These are phyloP conservation scores for Craterocephalus amniculus DNA, from an alignment of 2,797 vertebrate species.

Conservation along the genomic window DNA sequence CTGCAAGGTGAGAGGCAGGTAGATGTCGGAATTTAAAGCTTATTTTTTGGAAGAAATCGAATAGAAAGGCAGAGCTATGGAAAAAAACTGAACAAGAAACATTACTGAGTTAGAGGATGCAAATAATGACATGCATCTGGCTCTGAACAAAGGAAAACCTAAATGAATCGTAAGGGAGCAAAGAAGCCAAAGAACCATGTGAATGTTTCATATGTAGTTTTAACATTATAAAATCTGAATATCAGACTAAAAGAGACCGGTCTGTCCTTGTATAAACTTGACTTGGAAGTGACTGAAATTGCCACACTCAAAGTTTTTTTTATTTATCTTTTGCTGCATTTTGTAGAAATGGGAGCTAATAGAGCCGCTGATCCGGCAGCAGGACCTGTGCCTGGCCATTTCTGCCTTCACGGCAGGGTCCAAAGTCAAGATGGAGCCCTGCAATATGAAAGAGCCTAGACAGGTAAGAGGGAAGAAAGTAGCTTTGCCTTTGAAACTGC, in stretches of 20 bases:
- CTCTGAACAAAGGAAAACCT: not conserved
- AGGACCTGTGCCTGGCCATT: constrained; percentile 92
- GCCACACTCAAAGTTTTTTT: not conserved
- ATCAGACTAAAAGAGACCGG: not conserved
- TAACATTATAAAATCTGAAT: not conserved
- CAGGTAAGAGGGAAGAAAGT: constrained; percentile 82
- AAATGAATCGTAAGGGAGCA: not conserved
- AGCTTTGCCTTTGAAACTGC: not conserved
- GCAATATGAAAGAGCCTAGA: constrained; percentile 92
- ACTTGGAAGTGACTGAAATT: no score
- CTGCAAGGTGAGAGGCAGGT: no score
- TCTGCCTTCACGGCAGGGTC: constrained; percentile 89
- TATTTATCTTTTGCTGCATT: constrained; percentile 4
- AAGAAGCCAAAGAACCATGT: no score
- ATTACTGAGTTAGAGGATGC: no score
- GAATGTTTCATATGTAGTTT: not conserved
- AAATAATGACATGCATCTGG: not conserved
- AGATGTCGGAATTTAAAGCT: no score
- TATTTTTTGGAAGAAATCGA: no score
- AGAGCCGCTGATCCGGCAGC: constrained; percentile 93
- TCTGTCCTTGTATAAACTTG: no score
- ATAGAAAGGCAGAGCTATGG: no score
- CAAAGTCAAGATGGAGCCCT: constrained; percentile 90
- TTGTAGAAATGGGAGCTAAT: constrained; percentile 92
- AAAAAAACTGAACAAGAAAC: not conserved